Evolutionary conservation across 2,888 invertebrate species (phyloP).

Genomic region (Allophyes oxyacanthae): DNA sequence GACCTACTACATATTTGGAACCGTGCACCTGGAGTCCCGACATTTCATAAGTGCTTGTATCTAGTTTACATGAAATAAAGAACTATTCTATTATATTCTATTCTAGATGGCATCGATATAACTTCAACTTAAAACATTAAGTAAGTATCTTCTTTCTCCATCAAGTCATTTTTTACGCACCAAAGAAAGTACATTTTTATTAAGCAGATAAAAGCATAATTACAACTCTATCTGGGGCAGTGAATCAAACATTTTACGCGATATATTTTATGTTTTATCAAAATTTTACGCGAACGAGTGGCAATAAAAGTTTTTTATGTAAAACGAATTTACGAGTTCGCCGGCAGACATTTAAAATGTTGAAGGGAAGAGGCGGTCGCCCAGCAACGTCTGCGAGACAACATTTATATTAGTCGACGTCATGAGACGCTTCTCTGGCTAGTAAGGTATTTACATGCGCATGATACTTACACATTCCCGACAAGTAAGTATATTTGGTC

Average conservation of each 20-base stretch:
- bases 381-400: neutral
- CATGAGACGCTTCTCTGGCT: neutral
- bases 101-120: too few species aligned
- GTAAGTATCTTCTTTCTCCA: slow-evolving; percentile 13
- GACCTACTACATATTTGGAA: too few species aligned
- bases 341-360: slow-evolving; percentile 38
- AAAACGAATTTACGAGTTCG: slow-evolving; percentile 50
- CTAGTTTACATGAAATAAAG: too few species aligned
- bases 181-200: slow-evolving; percentile 47
- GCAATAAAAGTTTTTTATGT: slow-evolving; percentile 59
- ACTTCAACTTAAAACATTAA: neutral
- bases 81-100: too few species aligned
- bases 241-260: slow-evolving; percentile 58
- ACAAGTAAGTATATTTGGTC: too few species aligned
- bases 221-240: slow-evolving; percentile 56
- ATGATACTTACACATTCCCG: too few species aligned
- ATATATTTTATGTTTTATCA: slow-evolving; percentile 59
- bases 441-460: too few species aligned
- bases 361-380: slow-evolving; percentile 7
- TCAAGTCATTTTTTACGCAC: slow-evolving; percentile 34
- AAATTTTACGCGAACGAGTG: slow-evolving; percentile 52
- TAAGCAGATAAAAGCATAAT: slow-evolving; percentile 52
- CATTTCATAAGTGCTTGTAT: too few species aligned
- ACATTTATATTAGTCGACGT: slow-evolving; percentile 7
- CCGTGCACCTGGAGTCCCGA: too few species aligned